These are phyloP conservation scores for Lepus timidus DNA, from an alignment of 2,113 vertebrate genomes.

Conservation along the genomic window DNA sequence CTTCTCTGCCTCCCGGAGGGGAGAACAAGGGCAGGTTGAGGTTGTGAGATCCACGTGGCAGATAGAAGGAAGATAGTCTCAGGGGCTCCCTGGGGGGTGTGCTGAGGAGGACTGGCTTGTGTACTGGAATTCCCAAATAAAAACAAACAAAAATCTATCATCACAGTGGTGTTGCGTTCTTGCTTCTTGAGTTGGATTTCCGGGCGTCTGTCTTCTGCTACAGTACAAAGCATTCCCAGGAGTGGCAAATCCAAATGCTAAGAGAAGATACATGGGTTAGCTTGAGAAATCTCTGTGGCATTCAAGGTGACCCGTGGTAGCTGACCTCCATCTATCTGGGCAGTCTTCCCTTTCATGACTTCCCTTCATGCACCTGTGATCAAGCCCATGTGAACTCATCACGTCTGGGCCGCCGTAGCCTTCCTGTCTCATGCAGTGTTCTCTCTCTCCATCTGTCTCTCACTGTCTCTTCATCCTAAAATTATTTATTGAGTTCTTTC, in stretches of 20 bases:
- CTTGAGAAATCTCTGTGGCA: constrained; percentile 15
- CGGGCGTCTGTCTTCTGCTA: background rate
- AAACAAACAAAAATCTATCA: constrained; percentile 73
- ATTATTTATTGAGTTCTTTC: constrained; percentile 22
- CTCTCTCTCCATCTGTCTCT: background rate
- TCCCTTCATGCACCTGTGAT: background rate
- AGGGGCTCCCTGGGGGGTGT: constrained; percentile 1
- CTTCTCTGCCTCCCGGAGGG: background rate
- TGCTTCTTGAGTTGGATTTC: constrained; percentile 55
- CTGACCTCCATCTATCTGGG: constrained; percentile 59
- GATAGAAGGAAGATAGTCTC: background rate
- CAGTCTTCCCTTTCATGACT: background rate
- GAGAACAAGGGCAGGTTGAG: constrained; percentile 17
- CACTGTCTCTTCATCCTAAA: background rate
- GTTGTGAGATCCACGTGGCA: constrained; percentile 53
- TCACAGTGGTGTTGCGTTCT: constrained; percentile 56
- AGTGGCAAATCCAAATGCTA: constrained; percentile 27
- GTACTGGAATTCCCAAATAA: constrained; percentile 57
- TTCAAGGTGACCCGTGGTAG: background rate
- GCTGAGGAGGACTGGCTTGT: constrained; percentile 46
- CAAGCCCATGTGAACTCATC: constrained; percentile 26
- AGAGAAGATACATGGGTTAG: constrained; percentile 35
- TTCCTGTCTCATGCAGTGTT: background rate
- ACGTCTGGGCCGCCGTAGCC: background rate
- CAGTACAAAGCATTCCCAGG: background rate